phyloP scores from a whole-genome alignment of 2,888 invertebrate species.

The Seira ritae region DNA sequence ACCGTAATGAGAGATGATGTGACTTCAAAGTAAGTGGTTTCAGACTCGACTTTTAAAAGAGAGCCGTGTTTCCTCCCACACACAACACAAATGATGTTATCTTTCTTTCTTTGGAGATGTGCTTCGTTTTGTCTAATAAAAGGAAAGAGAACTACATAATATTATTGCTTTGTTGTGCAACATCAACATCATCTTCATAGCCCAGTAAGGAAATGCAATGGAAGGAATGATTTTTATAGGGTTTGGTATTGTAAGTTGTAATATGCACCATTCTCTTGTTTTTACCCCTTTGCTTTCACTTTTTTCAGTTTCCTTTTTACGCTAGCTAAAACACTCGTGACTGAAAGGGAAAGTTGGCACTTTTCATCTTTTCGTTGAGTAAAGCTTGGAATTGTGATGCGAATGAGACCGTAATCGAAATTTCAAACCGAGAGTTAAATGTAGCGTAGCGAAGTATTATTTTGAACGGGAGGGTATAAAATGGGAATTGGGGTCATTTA shows the following conservation, averaged over 20 bases:
- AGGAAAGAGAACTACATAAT: background rate
- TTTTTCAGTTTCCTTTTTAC: background rate
- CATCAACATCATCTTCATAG: background rate
- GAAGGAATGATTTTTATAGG: background rate
- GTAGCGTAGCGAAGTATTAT: too few relatives aligned
- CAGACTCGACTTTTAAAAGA: background rate
- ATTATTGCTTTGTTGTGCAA: background rate
- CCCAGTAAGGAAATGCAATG: too few relatives aligned
- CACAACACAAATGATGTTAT: conserved; percentile 1
- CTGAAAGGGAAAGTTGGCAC: background rate
- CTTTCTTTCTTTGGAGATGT: conserved; percentile 2
- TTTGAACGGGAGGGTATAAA: too few relatives aligned
- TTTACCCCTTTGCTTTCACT: background rate
- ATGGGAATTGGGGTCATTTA: too few relatives aligned
- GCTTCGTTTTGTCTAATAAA: background rate
- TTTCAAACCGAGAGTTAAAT: too few relatives aligned
- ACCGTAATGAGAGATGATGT: background rate
- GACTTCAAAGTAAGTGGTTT: background rate
- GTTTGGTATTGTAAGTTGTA: background rate
- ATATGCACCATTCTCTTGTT: background rate
- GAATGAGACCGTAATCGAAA: background rate
- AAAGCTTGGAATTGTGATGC: too few relatives aligned
- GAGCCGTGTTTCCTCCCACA: background rate
- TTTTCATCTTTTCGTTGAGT: conserved; percentile 1
- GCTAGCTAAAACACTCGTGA: background rate